Conservation (phyloP, 2,113 vertebrate species). For the Ptilorrhoa leucosticta region DNA sequence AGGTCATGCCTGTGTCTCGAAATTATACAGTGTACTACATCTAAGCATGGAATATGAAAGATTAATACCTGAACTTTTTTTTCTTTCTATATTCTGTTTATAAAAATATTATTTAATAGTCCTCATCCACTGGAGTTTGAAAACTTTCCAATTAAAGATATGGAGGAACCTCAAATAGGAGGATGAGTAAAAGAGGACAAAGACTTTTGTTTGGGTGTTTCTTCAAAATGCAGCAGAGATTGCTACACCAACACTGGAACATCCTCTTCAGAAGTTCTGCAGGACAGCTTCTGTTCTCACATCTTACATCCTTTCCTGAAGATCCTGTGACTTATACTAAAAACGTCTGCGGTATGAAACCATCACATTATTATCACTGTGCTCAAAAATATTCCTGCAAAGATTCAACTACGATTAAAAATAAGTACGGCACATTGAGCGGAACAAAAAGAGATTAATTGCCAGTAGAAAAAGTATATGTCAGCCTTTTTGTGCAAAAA, state of each 20-base stretch:
- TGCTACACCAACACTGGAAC: neutral
- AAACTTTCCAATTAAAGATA: neutral
- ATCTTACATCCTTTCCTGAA: neutral
- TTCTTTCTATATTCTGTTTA: neutral
- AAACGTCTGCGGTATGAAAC: neutral
- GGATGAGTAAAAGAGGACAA: neutral
- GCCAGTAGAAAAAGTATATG: neutral
- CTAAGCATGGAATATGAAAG: neutral
- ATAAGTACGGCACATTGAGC: neutral
- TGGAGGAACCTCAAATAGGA: neutral
- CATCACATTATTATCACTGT: neutral
- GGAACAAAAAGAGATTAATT: neutral
- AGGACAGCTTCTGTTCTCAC: neutral
- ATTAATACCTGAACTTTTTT: neutral
- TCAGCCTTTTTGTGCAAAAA: neutral
- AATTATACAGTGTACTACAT: neutral
- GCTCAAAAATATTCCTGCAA: neutral
- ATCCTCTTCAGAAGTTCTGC: neutral
- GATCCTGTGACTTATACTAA: neutral
- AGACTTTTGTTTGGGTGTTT: neutral
- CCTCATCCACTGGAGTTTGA: neutral
- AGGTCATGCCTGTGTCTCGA: accelerated
- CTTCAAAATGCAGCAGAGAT: neutral
- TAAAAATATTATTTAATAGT: neutral
- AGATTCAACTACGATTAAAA: neutral